Evolutionary conservation across 2,797 vertebrate genomes (phyloP), one percentile per base, ranked within the genome.

Genomic region (Dermochelys coriacea): DNA sequence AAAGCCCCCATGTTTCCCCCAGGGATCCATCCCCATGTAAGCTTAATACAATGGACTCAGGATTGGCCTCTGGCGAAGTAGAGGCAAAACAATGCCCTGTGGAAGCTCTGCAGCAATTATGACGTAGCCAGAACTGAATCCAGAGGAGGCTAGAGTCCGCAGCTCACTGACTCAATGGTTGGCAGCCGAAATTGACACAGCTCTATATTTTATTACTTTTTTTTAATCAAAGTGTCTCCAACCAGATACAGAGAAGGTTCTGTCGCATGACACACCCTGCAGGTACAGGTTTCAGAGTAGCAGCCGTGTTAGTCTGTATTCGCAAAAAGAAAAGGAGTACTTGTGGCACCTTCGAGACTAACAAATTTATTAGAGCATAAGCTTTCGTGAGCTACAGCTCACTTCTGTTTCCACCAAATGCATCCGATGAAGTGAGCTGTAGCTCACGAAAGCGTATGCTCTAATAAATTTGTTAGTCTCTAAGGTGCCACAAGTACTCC

Each of bases 1-100:
- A 54, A 57, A 55, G 5, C 21, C 19, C 21, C 19, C 19, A 52
- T 3, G 52, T 52, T 68, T 37, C 37, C 34, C 10, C 29, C 34
- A 57, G 12, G 92, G 37, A 4, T 21, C 55, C 2, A 6, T n/a
- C 86, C 61, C 82, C 86, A 47, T 2, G 88, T 59, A 2, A 0
- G 41, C 1, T 45, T 31, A 4, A 45, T 2, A 5, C 85, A 12
- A 4, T 27, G 31, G 29, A 34, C 15, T 34, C 6, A 31, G 31
- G 8, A 7, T 11, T 5, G 50, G 80, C 15, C 81, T 16, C 31
- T 11, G 1, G 75, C 0, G 0, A 21, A 85, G 27, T 82, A 84
- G 59, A 45, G 79, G 80, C 83, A 21, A 29, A 19, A 37, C 18
- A 4, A 15, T 27, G 34, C 77, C 77, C 31, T 6, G 4, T 34